A percentile compares a stretch with the other conserved stretches of the same genome.
These are phyloP conservation scores for Knipowitschia caucasica DNA, from an alignment of 2,797 vertebrate genomes.

Conservation along the genomic window DNA sequence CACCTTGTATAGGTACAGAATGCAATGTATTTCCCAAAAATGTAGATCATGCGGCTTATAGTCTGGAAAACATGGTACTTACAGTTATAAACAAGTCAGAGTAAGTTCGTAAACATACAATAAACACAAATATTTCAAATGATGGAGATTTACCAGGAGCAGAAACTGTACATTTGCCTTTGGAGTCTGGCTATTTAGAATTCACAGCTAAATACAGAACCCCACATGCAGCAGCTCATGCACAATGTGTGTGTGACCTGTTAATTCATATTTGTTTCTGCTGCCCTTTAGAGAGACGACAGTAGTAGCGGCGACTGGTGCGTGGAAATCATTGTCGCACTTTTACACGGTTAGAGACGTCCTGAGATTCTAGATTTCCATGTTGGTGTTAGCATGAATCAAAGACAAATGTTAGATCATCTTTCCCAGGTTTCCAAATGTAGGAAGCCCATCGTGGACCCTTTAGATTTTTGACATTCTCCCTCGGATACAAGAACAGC, in stretches of 20 bases:
- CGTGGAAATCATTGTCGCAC: neutral
- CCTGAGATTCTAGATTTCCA: neutral
- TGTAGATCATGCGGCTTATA: no score
- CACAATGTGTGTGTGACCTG: neutral
- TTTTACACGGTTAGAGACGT: neutral
- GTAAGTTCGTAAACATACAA: no score
- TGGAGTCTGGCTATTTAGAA: no score
- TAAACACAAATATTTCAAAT: no score
- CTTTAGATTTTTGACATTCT: neutral
- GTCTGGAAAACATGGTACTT: no score
- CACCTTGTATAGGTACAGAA: no score
- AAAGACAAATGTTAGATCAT: neutral
- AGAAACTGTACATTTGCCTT: no score
- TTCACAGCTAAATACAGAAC: neutral
- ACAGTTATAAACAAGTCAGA: no score
- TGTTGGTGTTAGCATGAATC: neutral
- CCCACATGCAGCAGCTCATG: no score
- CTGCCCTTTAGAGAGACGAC: conserved; percentile 8
- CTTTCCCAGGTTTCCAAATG: neutral
- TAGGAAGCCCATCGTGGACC: neutral
- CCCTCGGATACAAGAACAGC: neutral
- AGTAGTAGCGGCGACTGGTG: neutral
- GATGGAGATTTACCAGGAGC: no score
- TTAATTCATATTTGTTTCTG: conserved; percentile 6
- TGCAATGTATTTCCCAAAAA: no score